phyloP scores from a whole-genome alignment of 2,113 vertebrate species.

The Dicerorhinus sumatrensis region DNA sequence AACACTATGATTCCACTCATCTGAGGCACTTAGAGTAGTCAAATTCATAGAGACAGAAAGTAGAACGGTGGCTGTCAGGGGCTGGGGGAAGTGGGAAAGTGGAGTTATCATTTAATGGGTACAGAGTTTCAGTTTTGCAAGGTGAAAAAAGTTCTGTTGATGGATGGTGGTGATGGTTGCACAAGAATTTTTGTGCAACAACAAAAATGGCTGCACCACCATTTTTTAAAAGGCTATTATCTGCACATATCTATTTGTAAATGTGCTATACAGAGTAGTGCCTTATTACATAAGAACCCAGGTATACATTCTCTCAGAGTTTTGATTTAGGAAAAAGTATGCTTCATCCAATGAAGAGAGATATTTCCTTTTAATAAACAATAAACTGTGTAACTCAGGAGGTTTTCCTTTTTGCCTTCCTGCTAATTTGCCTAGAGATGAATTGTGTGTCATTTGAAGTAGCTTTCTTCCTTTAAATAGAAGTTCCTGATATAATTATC shows the following conservation, averaged over 20 bases:
- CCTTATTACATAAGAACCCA: neutral
- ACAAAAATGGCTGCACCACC: neutral
- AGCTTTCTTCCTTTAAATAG: neutral
- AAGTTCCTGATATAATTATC: neutral
- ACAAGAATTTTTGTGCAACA: neutral
- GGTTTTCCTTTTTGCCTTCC: neutral
- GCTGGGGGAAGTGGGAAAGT: conserved; percentile 41
- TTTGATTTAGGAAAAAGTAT: neutral
- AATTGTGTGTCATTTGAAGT: neutral
- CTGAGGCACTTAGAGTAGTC: too few species aligned
- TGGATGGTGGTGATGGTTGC: neutral
- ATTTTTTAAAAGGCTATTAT: neutral
- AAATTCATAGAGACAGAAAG: too few species aligned
- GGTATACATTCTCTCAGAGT: neutral
- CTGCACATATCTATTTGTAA: neutral
- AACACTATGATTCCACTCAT: too few species aligned
- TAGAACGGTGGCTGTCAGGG: too few species aligned
- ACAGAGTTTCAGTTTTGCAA: neutral
- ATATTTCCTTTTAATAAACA: neutral
- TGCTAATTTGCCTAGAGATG: neutral
- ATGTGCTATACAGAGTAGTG: neutral
- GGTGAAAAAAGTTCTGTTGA: neutral
- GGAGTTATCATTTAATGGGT: neutral
- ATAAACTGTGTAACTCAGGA: neutral
- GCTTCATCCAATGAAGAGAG: conserved; percentile 1